Conservation (phyloP, 2,797 vertebrate genomes). For the Psittacula echo region DNA sequence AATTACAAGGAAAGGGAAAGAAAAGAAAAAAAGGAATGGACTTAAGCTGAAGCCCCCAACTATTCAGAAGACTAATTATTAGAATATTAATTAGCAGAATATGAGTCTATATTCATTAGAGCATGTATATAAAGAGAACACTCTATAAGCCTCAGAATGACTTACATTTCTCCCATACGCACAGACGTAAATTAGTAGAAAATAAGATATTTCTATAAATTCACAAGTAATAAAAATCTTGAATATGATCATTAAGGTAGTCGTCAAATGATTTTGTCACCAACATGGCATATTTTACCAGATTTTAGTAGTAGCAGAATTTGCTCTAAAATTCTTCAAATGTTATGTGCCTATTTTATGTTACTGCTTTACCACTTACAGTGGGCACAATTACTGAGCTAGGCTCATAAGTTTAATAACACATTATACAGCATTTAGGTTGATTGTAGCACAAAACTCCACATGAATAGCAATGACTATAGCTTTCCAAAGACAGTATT, state of each 20-base stretch:
- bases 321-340: not conserved
- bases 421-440: not conserved
- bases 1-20: not conserved
- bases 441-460: not conserved
- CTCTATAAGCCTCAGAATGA: not conserved
- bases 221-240: not conserved
- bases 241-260: not conserved
- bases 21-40: not conserved
- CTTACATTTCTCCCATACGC: not conserved
- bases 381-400: not conserved
- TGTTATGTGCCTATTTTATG: not conserved
- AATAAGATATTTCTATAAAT: not conserved
- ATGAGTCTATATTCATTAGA: not conserved
- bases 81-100: not conserved
- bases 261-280: not conserved
- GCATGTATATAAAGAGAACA: not conserved
- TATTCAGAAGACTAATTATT: not conserved
- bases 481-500: not conserved
- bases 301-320: not conserved
- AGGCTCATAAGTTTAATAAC: not conserved
- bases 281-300: not conserved
- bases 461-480: not conserved
- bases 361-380: not conserved
- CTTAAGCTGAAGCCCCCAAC: not conserved
- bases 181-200: not conserved